These are phyloP conservation scores for Prolemur simus DNA, from an alignment of 2,113 vertebrate genomes.

Conservation along the genomic window DNA sequence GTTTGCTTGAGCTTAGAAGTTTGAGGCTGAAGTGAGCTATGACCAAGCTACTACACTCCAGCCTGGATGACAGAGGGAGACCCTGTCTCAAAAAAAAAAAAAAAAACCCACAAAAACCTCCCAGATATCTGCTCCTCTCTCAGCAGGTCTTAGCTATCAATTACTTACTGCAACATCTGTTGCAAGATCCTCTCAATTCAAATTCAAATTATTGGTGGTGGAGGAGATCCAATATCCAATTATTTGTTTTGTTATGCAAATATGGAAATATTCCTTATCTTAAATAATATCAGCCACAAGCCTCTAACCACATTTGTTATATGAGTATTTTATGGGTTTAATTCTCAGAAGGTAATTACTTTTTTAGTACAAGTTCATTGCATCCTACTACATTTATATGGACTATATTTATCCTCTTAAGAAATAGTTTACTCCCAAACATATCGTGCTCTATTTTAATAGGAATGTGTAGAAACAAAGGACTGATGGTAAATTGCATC, in stretches of 20 bases:
- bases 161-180: neutral
- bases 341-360: neutral
- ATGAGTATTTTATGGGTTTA: neutral
- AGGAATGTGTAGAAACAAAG: neutral
- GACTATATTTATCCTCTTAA: neutral
- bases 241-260: neutral
- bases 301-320: neutral
- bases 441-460: neutral
- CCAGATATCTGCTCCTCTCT: neutral
- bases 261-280: neutral
- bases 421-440: neutral
- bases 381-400: neutral
- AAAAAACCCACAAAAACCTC: too few relatives aligned
- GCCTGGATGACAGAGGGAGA: too few relatives aligned
- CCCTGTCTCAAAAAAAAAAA: too few relatives aligned
- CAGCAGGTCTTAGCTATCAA: neutral
- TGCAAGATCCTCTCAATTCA: neutral
- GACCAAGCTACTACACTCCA: too few relatives aligned
- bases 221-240: neutral
- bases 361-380: neutral
- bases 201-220: neutral
- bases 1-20: too few relatives aligned
- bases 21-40: too few relatives aligned
- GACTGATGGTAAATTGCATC: neutral
- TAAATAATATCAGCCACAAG: neutral